phyloP scores from a whole-genome alignment of 2,888 invertebrate genomes.

The Nemurella pictetii region DNA sequence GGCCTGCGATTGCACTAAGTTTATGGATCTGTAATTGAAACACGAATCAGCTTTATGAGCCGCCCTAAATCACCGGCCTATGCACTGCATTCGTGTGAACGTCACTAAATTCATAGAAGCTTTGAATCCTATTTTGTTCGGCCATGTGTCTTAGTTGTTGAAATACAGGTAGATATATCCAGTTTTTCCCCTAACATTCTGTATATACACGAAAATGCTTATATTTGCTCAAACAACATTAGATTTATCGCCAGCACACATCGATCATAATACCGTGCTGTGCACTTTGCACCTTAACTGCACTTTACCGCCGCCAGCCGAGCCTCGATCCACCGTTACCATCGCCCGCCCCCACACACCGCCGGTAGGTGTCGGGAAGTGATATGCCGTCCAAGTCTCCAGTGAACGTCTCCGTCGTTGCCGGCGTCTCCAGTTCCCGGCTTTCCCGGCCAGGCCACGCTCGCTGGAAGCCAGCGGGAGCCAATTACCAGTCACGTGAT shows the following conservation, averaged over 20 bases:
- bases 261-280: neutral
- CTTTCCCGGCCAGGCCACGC: neutral
- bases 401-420: neutral
- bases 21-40: neutral
- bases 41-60: too few relatives aligned
- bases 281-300: neutral
- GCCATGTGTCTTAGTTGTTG: too few relatives aligned
- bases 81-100: too few relatives aligned
- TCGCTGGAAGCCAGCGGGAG: neutral
- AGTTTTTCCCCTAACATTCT: too few relatives aligned
- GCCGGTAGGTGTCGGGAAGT: neutral
- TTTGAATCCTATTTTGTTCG: too few relatives aligned
- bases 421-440: neutral
- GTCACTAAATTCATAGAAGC: too few relatives aligned
- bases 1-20: neutral
- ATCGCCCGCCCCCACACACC: neutral
- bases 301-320: neutral
- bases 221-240: neutral
- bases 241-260: neutral
- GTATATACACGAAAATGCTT: too few relatives aligned
- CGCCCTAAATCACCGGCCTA: too few relatives aligned
- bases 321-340: neutral
- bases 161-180: too few relatives aligned
- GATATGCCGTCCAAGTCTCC: neutral
- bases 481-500: slow-evolving; percentile 15